Base-by-base conservation (phyloP, 2,797 vertebrate genomes). In the Picus viridis region DNA sequence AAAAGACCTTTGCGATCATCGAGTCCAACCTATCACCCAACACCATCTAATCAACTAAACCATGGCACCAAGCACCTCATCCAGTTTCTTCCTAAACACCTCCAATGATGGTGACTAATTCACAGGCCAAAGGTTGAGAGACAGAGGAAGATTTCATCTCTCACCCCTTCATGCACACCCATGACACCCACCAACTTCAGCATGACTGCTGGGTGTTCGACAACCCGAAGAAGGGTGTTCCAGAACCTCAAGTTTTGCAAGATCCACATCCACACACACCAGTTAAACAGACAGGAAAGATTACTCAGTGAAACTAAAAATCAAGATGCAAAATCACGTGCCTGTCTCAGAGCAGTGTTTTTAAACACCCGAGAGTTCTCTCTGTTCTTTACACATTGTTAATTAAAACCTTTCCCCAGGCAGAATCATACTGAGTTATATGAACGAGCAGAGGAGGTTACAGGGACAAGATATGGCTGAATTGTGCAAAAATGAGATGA, bases 391-490 rank as follows among this genome's bases (percentile, higher is more conserved):
- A 95, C 75, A 74, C 86, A 73, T 74, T 20, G 49, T 96, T 97
- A 97, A 97, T 97, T 97, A 97, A 97, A 97, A 97, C 87, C 82
- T 97, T 94, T 96, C 97, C 97, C 95, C 96, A 71, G 97, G 97
- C 97, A 96, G 96, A 95, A 93, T 96, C 97, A 94, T 43, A 87
- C 95, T 57, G 94, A 94, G 95, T 82, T 96, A 89, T 93, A 92
- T 54, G 91, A 97, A 93, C 34, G 68, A 76, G 78, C 39, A 95
- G 62, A 23, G 75, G 90, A 95, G 94, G 96, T 95, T 96, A 95
- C 96, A 95, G 59, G 86, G 86, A 95, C 71, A 92, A 94, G 95
- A 90, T 54, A 78, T 0, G 20, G 89, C 87, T 83, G 71, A 94
- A 94, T 67, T 80, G 82, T 88, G 88, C 10, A 30, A 94, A 94